Percentiles rank a stretch among this genome's conserved stretches.
These are phyloP conservation scores for Phengaris arion DNA, from an alignment of 2,888 invertebrate species.

Conservation along the genomic window DNA sequence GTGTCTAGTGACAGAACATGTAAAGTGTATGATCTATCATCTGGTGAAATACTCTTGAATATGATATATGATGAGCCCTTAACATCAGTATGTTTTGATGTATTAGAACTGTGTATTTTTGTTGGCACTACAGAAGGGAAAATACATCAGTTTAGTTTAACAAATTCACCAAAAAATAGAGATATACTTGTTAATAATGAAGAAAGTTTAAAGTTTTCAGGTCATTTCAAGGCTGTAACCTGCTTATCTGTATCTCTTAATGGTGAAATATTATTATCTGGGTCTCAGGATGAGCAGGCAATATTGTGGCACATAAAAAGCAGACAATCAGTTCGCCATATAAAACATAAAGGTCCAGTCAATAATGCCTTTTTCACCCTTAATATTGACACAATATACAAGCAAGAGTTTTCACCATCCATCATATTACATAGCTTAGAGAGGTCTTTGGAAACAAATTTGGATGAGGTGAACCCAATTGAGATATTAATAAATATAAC, in stretches of 20 bases:
- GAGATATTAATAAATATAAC: slow-evolving; percentile 63
- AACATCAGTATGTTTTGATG: slow-evolving; percentile 84
- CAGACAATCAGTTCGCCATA: slow-evolving; percentile 84
- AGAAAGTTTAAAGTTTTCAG: slow-evolving; percentile 76
- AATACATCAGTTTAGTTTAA: slow-evolving; percentile 84
- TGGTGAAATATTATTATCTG: slow-evolving; percentile 86
- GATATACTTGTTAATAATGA: slow-evolving; percentile 83
- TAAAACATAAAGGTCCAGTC: slow-evolving; percentile 86
- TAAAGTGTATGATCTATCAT: slow-evolving; percentile 87
- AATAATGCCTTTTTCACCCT: slow-evolving; percentile 84
- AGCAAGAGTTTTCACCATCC: slow-evolving; percentile 78
- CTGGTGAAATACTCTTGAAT: slow-evolving; percentile 84
- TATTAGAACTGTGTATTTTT: slow-evolving; percentile 84
- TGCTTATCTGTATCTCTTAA: slow-evolving; percentile 86
- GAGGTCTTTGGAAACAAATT: slow-evolving; percentile 79
- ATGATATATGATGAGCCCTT: slow-evolving; percentile 86
- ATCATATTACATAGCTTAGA: slow-evolving; percentile 81
- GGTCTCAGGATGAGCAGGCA: slow-evolving; percentile 85
- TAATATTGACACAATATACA: slow-evolving; percentile 80
- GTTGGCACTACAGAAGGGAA: slow-evolving; percentile 86
- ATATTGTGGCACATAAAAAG: slow-evolving; percentile 90
- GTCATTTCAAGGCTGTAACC: slow-evolving; percentile 85
- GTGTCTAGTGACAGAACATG: slow-evolving; percentile 91
- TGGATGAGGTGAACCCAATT: slow-evolving; percentile 66
- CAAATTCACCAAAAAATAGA: slow-evolving; percentile 82